These are phyloP conservation scores for Protaetia brevitarsis DNA, from an alignment of 1,140 invertebrate genomes.

Conservation along the genomic window DNA sequence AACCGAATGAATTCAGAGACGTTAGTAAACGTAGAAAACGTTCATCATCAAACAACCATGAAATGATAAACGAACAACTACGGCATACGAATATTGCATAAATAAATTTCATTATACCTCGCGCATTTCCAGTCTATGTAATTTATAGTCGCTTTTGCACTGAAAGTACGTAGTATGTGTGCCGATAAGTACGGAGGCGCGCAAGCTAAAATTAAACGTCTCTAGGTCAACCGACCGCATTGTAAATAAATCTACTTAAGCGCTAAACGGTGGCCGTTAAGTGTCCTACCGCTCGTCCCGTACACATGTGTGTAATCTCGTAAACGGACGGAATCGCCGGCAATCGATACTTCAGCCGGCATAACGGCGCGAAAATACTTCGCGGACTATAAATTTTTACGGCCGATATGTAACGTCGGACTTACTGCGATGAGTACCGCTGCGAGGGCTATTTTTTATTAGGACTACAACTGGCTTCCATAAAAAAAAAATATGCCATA, in stretches of 20 bases:
- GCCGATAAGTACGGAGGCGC: not conserved
- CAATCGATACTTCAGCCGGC: not conserved
- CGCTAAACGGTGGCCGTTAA: constrained; percentile 3
- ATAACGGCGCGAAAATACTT: constrained; percentile 13
- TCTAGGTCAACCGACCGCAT: not conserved
- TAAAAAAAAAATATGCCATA: not conserved
- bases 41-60: not conserved
- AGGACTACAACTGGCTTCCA: not conserved
- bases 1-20: no score
- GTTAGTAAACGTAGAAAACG: not conserved
- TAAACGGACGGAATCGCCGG: not conserved
- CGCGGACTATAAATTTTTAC: constrained; percentile 8
- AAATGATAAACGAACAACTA: not conserved
- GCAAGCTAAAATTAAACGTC: constrained; percentile 10
- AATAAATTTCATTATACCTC: not conserved
- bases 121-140: not conserved
- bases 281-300: not conserved
- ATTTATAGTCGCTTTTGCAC: not conserved
- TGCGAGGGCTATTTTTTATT: constrained; percentile 11
- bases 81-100: constrained; percentile 6
- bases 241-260: constrained; percentile 13
- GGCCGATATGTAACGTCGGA: not conserved
- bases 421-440: not conserved
- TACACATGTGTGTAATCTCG: not conserved
- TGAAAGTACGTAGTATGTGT: not conserved